These are phyloP conservation scores for Panthera tigris DNA, from an alignment of 2,113 vertebrate genomes.

Conservation along the genomic window DNA sequence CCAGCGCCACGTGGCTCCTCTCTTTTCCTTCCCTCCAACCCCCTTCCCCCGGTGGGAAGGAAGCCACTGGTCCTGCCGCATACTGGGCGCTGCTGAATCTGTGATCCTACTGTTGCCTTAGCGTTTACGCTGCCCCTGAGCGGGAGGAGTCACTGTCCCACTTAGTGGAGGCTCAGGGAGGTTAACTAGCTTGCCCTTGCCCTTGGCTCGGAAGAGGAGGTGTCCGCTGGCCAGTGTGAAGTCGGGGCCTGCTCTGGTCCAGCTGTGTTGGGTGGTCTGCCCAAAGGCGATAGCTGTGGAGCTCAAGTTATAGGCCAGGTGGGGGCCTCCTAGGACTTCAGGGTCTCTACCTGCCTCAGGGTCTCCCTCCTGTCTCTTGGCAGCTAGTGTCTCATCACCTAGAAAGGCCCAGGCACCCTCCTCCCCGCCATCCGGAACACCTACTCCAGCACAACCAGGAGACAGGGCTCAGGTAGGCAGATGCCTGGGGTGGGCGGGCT, in stretches of 20 bases:
- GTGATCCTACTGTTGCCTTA: rapidly evolving
- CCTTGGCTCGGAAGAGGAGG: background rate
- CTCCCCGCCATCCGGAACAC: slow-evolving; percentile 79
- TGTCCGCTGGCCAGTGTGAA: background rate
- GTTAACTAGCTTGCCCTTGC: background rate
- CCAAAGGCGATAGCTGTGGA: background rate
- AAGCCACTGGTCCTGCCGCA: rapidly evolving
- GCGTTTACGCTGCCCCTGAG: rapidly evolving
- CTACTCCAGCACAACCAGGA: slow-evolving; percentile 77
- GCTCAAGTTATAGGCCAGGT: background rate
- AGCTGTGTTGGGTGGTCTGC: background rate
- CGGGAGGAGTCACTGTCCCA: rapidly evolving
- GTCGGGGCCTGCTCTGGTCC: background rate
- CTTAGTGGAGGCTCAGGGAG: background rate
- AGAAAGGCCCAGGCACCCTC: slow-evolving; percentile 85
- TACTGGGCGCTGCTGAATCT: rapidly evolving
- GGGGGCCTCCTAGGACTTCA: background rate
- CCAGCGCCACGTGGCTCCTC: rapidly evolving
- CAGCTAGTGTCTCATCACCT: slow-evolving; percentile 86
- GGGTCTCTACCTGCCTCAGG: background rate
- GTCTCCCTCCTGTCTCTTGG: slow-evolving; percentile 68
- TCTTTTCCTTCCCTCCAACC: background rate
- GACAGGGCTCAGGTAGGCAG: background rate
- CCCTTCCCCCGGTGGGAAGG: background rate
- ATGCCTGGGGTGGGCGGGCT: background rate